A percentile compares a stretch with the other conserved stretches of the same genome.
phyloP scores from a whole-genome alignment of 2,888 invertebrate genomes.

The Tolmerus cingulatus region DNA sequence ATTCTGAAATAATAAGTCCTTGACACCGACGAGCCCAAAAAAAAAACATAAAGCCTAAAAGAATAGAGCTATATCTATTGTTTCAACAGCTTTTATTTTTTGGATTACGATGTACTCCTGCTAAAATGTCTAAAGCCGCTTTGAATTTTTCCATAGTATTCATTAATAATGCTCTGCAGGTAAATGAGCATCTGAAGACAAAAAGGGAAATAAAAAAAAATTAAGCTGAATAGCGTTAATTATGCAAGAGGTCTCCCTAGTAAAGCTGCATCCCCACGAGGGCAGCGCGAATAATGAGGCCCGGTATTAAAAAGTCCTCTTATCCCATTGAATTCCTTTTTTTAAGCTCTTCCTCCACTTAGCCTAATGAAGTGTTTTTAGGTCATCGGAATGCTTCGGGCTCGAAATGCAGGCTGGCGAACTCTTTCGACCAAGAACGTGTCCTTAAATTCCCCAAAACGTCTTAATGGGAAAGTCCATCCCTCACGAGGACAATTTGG shows the following conservation, averaged over 20 bases:
- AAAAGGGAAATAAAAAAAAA: neutral
- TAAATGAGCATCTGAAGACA: neutral
- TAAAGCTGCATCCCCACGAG: neutral
- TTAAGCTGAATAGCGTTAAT: neutral
- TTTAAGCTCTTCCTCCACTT: neutral
- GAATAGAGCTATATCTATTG: too few species aligned
- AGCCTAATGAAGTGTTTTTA: neutral
- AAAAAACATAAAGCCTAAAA: neutral
- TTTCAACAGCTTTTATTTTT: too few species aligned
- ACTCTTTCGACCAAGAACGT: neutral
- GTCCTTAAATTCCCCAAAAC: neutral
- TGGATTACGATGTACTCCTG: too few species aligned
- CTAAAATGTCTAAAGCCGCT: neutral
- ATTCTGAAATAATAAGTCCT: neutral
- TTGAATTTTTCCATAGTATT: neutral
- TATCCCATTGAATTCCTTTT: neutral
- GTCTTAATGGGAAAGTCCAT: neutral
- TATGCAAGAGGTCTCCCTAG: neutral
- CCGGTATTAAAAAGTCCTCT: neutral
- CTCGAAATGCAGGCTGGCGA: neutral
- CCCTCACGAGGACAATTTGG: neutral
- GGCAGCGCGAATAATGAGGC: neutral
- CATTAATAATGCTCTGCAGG: neutral
- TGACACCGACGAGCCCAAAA: too few species aligned
- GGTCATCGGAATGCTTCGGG: neutral